phyloP scores from a whole-genome alignment of 2,888 invertebrate genomes.

The Sussaba pulchella region DNA sequence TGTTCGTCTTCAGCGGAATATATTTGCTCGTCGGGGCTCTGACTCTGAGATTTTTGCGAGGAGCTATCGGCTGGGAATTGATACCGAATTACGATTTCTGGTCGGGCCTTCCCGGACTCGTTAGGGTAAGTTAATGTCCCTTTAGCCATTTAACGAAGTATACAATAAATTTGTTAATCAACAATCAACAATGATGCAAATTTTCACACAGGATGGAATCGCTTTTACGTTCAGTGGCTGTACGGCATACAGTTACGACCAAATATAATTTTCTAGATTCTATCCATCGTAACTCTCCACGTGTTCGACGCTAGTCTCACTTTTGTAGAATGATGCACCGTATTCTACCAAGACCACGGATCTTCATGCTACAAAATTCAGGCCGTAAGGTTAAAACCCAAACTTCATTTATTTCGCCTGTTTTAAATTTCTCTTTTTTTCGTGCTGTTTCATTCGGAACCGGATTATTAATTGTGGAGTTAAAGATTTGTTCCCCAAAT shows the following conservation, averaged over 20 bases:
- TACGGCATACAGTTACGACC: conserved; percentile 86
- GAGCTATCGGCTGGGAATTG: conserved; percentile 90
- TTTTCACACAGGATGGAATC: conserved; percentile 87
- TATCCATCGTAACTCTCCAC: conserved; percentile 16
- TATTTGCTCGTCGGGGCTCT: conserved; percentile 89
- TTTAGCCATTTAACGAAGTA: too few species aligned
- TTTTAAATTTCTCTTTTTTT: not conserved
- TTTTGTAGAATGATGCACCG: conserved; percentile 9
- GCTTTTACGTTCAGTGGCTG: conserved; percentile 87
- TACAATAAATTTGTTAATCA: too few species aligned
- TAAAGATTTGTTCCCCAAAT: conserved; percentile 32
- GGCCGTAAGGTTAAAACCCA: not conserved
- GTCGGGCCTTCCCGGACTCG: conserved; percentile 89
- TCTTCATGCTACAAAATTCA: not conserved
- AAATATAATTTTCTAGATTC: conserved; percentile 82
- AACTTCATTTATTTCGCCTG: not conserved
- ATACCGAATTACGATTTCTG: conserved; percentile 91
- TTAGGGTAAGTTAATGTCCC: conserved; percentile 86
- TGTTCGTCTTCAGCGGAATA: conserved; percentile 86
- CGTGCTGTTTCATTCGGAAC: too few species aligned
- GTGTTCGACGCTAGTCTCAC: conserved; percentile 48
- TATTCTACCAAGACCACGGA: not conserved
- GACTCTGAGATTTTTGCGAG: conserved; percentile 88
- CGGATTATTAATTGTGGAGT: not conserved
- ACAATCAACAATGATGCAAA: conserved; percentile 4